Evolutionary conservation across 2,888 invertebrate species (phyloP).

Genomic region (Microctonus hyperodae): DNA sequence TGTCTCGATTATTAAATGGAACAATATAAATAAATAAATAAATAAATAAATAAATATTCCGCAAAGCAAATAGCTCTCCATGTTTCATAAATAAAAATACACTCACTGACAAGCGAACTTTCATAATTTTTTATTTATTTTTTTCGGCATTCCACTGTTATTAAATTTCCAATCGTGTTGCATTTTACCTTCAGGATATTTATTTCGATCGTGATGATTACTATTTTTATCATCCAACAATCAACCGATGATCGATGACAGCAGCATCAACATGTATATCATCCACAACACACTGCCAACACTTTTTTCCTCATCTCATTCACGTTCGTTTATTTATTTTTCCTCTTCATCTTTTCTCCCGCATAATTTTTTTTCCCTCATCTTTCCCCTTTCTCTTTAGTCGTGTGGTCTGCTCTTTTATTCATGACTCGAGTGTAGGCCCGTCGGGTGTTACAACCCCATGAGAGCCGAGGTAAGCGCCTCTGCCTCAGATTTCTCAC

Average conservation of each 20-base stretch:
- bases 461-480: constrained; percentile 1
- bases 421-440: constrained; percentile 11
- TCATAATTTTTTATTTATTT: too few species aligned
- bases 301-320: constrained; percentile 6
- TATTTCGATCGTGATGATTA: constrained; percentile 44
- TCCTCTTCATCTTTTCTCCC: not conserved
- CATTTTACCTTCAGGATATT: constrained; percentile 47
- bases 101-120: too few species aligned
- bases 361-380: not conserved
- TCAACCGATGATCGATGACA: constrained; percentile 34
- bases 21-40: constrained; percentile 28
- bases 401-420: constrained; percentile 19
- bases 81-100: too few species aligned
- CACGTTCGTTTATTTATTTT: not conserved
- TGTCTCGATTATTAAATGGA: constrained; percentile 24
- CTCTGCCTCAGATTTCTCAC: constrained; percentile 16
- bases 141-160: constrained; percentile 27
- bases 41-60: not conserved
- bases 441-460: constrained; percentile 14
- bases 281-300: too few species aligned
- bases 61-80: constrained; percentile 11
- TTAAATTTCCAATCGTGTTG: constrained; percentile 23
- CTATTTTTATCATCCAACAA: constrained; percentile 37
- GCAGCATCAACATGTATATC: constrained; percentile 30
- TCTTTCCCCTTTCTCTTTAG: not conserved